phyloP scores from a whole-genome alignment of 2,113 vertebrate species.

The Neomonachus schauinslandi region DNA sequence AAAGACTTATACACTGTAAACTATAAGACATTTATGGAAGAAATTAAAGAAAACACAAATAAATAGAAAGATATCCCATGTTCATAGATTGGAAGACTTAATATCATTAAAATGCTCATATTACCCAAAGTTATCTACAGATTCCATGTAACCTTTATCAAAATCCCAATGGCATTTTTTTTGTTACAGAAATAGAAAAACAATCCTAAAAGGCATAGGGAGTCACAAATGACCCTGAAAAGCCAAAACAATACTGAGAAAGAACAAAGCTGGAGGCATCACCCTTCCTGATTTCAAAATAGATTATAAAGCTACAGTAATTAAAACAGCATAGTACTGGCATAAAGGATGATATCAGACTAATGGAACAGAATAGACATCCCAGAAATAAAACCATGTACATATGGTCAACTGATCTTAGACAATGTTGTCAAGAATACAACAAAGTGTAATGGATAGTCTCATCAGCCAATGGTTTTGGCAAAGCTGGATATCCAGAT shows the following conservation, averaged over 20 bases:
- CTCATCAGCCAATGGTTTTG: background rate
- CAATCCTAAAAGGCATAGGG: background rate
- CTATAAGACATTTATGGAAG: background rate
- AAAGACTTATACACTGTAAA: background rate
- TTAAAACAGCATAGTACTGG: background rate
- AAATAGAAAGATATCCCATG: background rate
- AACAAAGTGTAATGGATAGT: background rate
- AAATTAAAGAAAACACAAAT: background rate
- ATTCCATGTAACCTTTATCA: background rate
- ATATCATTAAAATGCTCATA: background rate
- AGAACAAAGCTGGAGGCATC: background rate
- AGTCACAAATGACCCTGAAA: background rate
- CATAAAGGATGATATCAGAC: background rate
- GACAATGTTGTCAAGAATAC: background rate
- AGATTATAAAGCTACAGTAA: background rate
- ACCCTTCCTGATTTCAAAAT: background rate
- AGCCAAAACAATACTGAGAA: background rate
- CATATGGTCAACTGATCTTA: background rate
- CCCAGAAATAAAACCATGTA: background rate
- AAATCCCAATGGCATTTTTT: background rate
- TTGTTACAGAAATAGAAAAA: background rate
- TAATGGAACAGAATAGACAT: background rate
- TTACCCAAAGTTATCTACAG: background rate
- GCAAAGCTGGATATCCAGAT: background rate
- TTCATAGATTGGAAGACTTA: background rate